Base-by-base conservation (phyloP, 2,888 invertebrate species). In the Protonemura montana region DNA sequence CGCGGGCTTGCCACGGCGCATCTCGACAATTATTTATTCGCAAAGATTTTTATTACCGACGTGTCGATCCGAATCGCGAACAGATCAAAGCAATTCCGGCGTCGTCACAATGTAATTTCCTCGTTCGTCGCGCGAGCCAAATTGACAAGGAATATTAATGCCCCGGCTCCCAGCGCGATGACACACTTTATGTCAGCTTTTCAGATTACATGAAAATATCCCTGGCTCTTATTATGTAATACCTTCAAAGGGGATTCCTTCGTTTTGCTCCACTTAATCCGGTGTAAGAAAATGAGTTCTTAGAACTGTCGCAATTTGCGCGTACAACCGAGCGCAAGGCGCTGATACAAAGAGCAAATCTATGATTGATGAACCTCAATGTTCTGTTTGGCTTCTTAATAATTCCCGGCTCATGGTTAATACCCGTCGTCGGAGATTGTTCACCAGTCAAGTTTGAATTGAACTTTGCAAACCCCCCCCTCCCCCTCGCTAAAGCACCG, bases 91-190 rank as follows among this genome's bases (percentile, higher is more conserved):
- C 59, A 21, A 59, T 21, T 59, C 59, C 59, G 59, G 59, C 16
- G 21, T 13, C 13, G 13, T 59, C 59, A 59, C 59, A 59, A 21
- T 21, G 59, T 59, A 59, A 59, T 21, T 59, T 59, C 59, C 59
- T 59, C 59, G 59, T 59, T 59, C 59, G 16, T 59, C 59, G 59
- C n/a, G n/a, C 59, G 59, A 59, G 1, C 59, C 59, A 59, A 59
- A 59, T 59, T 59, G 59, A 59, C 59, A 59, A 59, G 59, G 59
- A 59, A 59, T 59, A 59, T 59, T 59, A 59, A 59, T 59, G 59
- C 59, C 6, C 59, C 21, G 21, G 59, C 59, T 59, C 16, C 13
- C 21, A 3, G 13, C 13, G 21, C 7, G 59, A 10, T 59, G 59
- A 59, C 59, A 59, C 59, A 59, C 59, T 59, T 59, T 59, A 59